Evolutionary conservation across 2,797 vertebrate genomes (phyloP).

Genomic region (Sitta carolinensis): DNA sequence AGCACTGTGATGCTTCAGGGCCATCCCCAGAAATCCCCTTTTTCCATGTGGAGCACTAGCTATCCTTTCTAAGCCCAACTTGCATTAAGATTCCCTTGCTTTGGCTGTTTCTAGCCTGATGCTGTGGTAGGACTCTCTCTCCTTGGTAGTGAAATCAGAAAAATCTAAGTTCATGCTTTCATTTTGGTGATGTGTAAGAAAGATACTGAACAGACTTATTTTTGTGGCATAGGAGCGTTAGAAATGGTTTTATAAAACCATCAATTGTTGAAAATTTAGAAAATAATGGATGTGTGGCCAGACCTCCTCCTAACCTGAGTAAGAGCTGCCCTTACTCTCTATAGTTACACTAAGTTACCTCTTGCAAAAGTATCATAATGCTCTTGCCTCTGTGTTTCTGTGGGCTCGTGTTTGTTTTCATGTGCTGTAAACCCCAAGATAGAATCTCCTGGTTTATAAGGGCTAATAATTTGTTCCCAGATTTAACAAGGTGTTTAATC

Average conservation of each 20-base stretch:
- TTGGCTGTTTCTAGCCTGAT: neutral
- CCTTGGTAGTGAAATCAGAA: neutral
- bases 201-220: neutral
- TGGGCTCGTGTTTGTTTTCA: neutral
- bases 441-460: slow-evolving; percentile 41
- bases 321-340: neutral
- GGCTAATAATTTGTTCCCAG: slow-evolving; percentile 25
- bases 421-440: neutral
- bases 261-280: neutral
- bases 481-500: slow-evolving; percentile 49
- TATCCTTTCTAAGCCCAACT: neutral
- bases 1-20: neutral
- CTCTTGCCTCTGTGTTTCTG: fast-evolving
- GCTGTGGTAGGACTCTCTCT: neutral
- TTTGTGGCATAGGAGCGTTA: neutral
- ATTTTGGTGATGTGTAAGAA: neutral
- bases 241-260: neutral
- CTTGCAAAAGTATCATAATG: neutral
- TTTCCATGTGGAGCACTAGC: too few species aligned
- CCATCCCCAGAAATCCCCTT: neutral
- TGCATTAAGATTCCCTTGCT: neutral
- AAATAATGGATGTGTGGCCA: neutral
- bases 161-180: neutral
- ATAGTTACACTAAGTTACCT: neutral
- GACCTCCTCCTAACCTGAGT: neutral